Percentiles rank a stretch among this genome's conserved stretches.
phyloP scores from a whole-genome alignment of 2,113 vertebrate genomes.

The Pituophis catenifer region DNA sequence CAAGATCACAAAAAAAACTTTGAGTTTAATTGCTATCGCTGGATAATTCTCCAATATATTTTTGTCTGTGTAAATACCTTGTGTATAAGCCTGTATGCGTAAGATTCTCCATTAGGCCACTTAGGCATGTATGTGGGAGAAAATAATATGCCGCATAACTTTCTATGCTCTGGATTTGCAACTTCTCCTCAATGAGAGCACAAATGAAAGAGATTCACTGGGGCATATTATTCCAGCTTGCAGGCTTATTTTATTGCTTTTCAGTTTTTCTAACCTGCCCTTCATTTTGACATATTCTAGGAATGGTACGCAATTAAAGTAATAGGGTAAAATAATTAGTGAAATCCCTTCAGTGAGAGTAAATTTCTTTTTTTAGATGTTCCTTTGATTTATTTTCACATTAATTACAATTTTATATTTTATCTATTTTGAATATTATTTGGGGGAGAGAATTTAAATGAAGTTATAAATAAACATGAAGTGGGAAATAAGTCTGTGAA shows the following conservation, averaged over 20 bases:
- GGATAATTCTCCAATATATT: conserved; percentile 73
- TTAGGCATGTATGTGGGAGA: not conserved
- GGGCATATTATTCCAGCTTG: not conserved
- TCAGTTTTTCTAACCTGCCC: not conserved
- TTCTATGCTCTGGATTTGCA: conserved; percentile 63
- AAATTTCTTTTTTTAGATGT: not conserved
- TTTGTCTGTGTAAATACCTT: conserved; percentile 71
- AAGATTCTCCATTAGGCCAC: not conserved
- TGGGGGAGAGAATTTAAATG: not conserved
- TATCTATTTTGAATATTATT: not conserved
- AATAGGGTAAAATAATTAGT: not conserved
- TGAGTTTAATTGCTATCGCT: conserved; percentile 77
- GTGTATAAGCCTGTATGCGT: conserved; percentile 70
- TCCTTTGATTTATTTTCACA: not conserved
- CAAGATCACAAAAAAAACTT: conserved; percentile 75
- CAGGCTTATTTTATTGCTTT: not conserved
- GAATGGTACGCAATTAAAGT: not conserved
- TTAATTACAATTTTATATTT: not conserved
- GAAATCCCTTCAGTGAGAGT: not conserved
- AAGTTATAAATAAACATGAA: not conserved
- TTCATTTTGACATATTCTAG: not conserved
- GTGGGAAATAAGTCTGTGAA: not conserved
- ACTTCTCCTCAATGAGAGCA: conserved; percentile 48
- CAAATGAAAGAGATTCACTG: conserved; percentile 47
- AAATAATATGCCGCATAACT: conserved; percentile 32